These are phyloP conservation scores for Sesamia inferens DNA, from an alignment of 2,888 invertebrate genomes.

Conservation along the genomic window DNA sequence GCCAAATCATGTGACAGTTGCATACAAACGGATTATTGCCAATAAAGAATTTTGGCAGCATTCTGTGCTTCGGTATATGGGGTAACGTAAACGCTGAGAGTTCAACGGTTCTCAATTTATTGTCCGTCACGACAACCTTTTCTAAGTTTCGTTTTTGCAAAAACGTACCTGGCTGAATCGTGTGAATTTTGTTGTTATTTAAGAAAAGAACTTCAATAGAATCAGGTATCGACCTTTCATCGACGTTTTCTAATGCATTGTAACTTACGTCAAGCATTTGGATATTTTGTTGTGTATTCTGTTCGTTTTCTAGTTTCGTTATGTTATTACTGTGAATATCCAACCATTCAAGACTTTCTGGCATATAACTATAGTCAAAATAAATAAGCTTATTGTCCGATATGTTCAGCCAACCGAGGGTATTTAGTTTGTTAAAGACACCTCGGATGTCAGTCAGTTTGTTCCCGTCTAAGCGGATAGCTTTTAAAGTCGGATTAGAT, in stretches of 20 bases:
- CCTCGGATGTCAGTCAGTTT: conserved; percentile 93
- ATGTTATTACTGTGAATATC: conserved; percentile 95
- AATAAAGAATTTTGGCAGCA: conserved; percentile 94
- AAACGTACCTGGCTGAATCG: conserved; percentile 93
- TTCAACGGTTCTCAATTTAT: conserved; percentile 93
- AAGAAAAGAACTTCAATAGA: conserved; percentile 93
- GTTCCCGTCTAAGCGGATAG: conserved; percentile 94
- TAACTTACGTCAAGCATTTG: conserved; percentile 94
- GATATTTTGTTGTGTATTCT: conserved; percentile 91
- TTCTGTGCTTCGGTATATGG: conserved; percentile 91
- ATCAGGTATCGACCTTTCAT: conserved; percentile 93
- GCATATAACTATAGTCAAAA: conserved; percentile 95
- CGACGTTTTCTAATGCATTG: conserved; percentile 92
- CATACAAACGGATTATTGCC: conserved; percentile 96
- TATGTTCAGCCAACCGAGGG: conserved; percentile 94
- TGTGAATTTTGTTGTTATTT: conserved; percentile 94
- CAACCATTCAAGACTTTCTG: conserved; percentile 93
- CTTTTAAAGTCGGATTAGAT: conserved; percentile 93
- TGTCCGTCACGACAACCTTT: conserved; percentile 94
- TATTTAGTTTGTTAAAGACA: conserved; percentile 93
- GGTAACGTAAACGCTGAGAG: conserved; percentile 93
- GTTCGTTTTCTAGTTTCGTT: conserved; percentile 93
- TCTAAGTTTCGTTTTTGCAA: conserved; percentile 92
- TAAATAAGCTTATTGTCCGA: conserved; percentile 94
- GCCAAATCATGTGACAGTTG: conserved; percentile 96